Base-by-base conservation (phyloP, 1,140 invertebrate genomes). In the Conus betulinus region DNA sequence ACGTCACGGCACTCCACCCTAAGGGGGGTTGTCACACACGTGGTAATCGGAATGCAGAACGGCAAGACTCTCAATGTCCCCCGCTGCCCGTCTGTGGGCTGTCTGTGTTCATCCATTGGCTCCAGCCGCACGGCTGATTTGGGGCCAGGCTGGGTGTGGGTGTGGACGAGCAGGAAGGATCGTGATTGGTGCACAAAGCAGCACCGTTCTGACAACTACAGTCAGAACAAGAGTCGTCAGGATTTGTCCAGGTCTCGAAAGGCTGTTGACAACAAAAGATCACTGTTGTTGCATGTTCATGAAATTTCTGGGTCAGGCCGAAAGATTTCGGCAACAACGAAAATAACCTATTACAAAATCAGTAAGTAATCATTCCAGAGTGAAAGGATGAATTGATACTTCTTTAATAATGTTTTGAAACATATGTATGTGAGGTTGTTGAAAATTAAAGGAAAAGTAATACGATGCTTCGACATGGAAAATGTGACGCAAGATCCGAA, bases 101-200 rank as follows among this genome's bases (percentile, higher is more conserved):
- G 90, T 94, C 93, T 25, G 90, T 85, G 87, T 93, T 94, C 51
- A 94, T 93, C 93, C 93, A 94, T 25, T 91, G 85, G 27, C 91
- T 93, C 92, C 92, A 93, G 7, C 88, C 82, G 89, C 93, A 93
- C 17, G 86, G 27, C 15, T 67, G 82, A 8, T 88, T 78, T 8
- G 85, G 67, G 10, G 39, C 25, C 60, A 53, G 23, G 7, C 55
- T 51, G 23, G 87, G 84, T 4, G 53, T n/a, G 81, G 85, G 10
- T 6, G 74, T 82, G 17, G 76, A 27, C 51, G 91, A 86, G 74
- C 76, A 86, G 27, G 86, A 82, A n/a, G 71, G 25, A 13, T 91
- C 52, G 63, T 88, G 81, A 20, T 78, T 90, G 57, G 87, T 87
- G 89, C 93, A 93, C 27, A 89, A 71, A 10, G 90, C 91, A 55